Evolutionary conservation across 1,140 invertebrate species (phyloP), one percentile per base, ranked within the genome.

Genomic region (Glossosoma conforme): DNA sequence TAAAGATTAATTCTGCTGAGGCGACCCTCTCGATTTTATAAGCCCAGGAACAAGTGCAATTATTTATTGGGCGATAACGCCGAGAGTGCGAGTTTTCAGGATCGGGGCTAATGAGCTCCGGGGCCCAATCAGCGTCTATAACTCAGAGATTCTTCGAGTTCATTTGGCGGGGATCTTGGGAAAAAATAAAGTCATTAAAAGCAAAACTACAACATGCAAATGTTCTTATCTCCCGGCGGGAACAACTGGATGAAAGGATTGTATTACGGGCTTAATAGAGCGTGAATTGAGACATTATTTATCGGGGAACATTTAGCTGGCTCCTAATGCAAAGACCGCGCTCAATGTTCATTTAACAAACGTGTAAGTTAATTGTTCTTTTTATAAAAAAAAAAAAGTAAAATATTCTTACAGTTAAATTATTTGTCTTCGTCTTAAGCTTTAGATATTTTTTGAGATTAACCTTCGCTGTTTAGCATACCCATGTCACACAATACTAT

Each of bases 111-210:
- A 52, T 45, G 50, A 52, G 43, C 11, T 37, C 42, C 20, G 35
- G 50, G 51, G 37, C 43, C 56, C 56, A 58, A 58, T 58, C 56
- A 58, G 46, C 51, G 33, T 42, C 44, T 42, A 53, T 57, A 57
- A 52, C 48, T 58, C 47, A 48, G 38, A 54, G 45, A 58, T 58
- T 44, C 49, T 58, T 58, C 56, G 56, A 58, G 56, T 58, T 58
- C 56, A 58, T 58, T 58, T 46, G 54, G 19, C 52, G 19, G 47
- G 40, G 42, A 47, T 54, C 21, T 54, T 54, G 37, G n/a, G 36
- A 54, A 58, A 58, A 58, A 58, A 58, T 46, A 51, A 58, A 54
- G 51, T 58, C 51, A 47, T 54, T 54, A 46, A 54, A 50, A 47
- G 33, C 56, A 54, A 51, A 54, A 54, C 56, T 58, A 58, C 56